Evolutionary conservation across 2,113 vertebrate genomes (phyloP), one percentile per base, ranked within the genome.

Genomic region (Myrmophylax atrothorax): DNA sequence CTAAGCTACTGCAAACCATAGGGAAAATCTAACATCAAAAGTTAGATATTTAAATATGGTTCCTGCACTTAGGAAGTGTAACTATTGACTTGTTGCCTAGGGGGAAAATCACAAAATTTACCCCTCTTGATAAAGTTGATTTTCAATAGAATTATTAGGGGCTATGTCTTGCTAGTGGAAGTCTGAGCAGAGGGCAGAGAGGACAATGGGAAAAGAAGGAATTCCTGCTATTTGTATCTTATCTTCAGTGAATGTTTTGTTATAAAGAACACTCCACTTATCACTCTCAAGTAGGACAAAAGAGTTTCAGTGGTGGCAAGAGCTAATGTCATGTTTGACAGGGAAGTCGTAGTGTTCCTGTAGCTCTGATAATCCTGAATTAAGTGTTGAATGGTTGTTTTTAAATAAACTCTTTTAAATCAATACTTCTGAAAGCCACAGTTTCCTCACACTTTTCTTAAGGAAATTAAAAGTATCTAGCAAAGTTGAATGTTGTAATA

Each of bases 191-290:
- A 94, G 18, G 52, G 28, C 56, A 90, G 56, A 75, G 31, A 70
- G 37, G 60, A 89, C 50, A 95, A 87, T 42, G 15, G 24, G 23
- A 40, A 58, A 49, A 90, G 53, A 94, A 91, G 50, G 64, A 93
- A 96, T 92, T 84, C 23, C 31, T 89, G 52, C 46, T 87, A 86
- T 81, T 94, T 94, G 92, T 68, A 70, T 94, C 92, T 96, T 93
- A 94, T 95, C 93, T 90, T 68, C 76, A 89, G 31, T 64, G 44
- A 66, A 88, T 84, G 68, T 89, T 95, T 95, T 95, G 64, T 89
- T 96, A 60, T 79, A 81, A 95, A 81, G 76, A 84, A 46, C 85
- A 72, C 83, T 87, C 85, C 86, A 94, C 85, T 95, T 96, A 90
- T 74, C 76, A 89, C 85, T 80, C 49, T 96, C 47, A 90, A 94